Percentiles rank a stretch among this genome's conserved stretches.
These are phyloP conservation scores for Ophion ventricosus DNA, from an alignment of 2,888 invertebrate genomes.

Conservation along the genomic window DNA sequence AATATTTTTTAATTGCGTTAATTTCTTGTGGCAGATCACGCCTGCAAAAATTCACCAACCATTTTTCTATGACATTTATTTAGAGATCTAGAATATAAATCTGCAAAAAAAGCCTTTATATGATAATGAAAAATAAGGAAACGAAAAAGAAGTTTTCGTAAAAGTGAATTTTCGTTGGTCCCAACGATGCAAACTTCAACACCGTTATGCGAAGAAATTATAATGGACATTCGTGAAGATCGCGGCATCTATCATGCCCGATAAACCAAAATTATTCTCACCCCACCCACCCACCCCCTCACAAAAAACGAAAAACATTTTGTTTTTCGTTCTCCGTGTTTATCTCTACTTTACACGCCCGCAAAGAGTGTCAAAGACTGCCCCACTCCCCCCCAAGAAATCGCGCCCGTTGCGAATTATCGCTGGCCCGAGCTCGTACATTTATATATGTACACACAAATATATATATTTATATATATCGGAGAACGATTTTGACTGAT, in stretches of 20 bases:
- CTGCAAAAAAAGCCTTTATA: too few species aligned
- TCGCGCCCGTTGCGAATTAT: conserved; percentile 32
- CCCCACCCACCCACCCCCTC: neutral
- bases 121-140: too few species aligned
- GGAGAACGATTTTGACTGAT: conserved; percentile 23
- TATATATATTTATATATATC: conserved; percentile 33
- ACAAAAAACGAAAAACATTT: too few species aligned
- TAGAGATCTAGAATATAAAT: too few species aligned
- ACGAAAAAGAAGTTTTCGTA: too few species aligned
- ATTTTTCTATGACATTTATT: too few species aligned
- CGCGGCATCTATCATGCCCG: conserved; percentile 45
- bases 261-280: conserved; percentile 3
- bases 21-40: too few species aligned
- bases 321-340: conserved; percentile 10
- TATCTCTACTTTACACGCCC: conserved; percentile 25
- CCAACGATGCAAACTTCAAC: too few species aligned
- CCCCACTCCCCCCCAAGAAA: neutral
- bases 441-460: neutral
- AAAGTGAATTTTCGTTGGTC: too few species aligned
- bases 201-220: conserved; percentile 44
- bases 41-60: too few species aligned
- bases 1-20: too few species aligned
- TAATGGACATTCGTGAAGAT: conserved; percentile 35
- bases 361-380: conserved; percentile 40
- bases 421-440: neutral